These are phyloP conservation scores for Phoxinus dragarum DNA, from an alignment of 2,797 vertebrate genomes.

Conservation along the genomic window DNA sequence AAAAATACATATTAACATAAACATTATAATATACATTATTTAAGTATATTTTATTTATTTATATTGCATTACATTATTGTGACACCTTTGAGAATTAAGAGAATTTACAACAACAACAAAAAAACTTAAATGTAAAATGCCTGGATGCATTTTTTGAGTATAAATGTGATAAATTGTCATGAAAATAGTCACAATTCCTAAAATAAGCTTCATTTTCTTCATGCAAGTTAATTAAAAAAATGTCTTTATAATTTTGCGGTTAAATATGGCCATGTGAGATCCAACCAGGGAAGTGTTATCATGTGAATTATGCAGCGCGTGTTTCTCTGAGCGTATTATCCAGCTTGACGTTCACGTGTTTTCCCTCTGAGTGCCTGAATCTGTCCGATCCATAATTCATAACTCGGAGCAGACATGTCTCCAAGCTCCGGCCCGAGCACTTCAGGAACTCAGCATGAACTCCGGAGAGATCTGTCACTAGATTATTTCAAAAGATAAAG, in stretches of 20 bases:
- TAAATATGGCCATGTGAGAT: neutral
- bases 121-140: neutral
- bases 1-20: neutral
- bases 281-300: neutral
- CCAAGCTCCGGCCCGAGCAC: neutral
- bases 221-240: neutral
- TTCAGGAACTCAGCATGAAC: slow-evolving; percentile 20
- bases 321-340: slow-evolving; percentile 18
- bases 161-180: neutral
- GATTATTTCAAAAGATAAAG: neutral
- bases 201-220: neutral
- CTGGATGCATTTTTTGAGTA: neutral
- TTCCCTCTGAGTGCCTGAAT: neutral
- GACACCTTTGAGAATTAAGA: neutral
- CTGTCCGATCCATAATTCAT: slow-evolving; percentile 33
- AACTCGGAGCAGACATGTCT: slow-evolving; percentile 5
- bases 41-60: neutral
- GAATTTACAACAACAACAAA: neutral
- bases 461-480: neutral
- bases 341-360: neutral
- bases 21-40: neutral
- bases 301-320: slow-evolving; percentile 26
- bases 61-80: neutral
- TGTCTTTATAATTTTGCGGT: too few species aligned
- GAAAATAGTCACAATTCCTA: neutral